These are phyloP conservation scores for Myiopsitta monachus DNA, from an alignment of 2,113 vertebrate species.

Conservation along the genomic window DNA sequence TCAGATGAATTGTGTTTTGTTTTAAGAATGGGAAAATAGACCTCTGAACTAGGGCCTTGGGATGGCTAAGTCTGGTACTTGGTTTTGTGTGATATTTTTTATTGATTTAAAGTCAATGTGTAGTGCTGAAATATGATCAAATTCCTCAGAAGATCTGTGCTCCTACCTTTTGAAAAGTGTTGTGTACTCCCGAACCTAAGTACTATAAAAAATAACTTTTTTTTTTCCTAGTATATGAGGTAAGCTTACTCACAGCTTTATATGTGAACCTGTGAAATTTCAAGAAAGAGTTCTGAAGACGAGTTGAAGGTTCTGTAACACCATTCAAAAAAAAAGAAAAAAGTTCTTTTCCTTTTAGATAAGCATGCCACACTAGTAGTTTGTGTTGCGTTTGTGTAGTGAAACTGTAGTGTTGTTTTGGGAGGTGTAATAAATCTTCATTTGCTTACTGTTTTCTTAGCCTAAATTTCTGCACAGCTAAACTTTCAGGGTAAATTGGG, in stretches of 20 bases:
- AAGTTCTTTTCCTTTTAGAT: neutral
- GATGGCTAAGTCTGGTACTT: neutral
- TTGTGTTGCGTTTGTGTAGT: neutral
- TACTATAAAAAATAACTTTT: neutral
- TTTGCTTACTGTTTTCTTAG: neutral
- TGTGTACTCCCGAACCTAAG: neutral
- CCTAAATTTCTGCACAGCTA: neutral
- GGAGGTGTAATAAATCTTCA: neutral
- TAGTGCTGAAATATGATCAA: neutral
- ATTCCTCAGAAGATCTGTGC: neutral
- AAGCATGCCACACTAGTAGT: neutral
- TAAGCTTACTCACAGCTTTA: neutral
- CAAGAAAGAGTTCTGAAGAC: neutral
- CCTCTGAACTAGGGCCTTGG: neutral
- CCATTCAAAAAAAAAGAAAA: neutral
- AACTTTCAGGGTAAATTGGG: neutral
- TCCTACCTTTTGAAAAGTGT: neutral
- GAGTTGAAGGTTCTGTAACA: neutral
- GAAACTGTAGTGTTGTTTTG: neutral
- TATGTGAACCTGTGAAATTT: neutral
- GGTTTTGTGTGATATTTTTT: neutral
- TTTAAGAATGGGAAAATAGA: neutral
- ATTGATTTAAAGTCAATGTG: neutral
- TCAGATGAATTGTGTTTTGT: neutral
- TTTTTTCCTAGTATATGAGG: neutral